phyloP scores from a whole-genome alignment of 2,888 invertebrate genomes.

The Druceiella hillmani region DNA sequence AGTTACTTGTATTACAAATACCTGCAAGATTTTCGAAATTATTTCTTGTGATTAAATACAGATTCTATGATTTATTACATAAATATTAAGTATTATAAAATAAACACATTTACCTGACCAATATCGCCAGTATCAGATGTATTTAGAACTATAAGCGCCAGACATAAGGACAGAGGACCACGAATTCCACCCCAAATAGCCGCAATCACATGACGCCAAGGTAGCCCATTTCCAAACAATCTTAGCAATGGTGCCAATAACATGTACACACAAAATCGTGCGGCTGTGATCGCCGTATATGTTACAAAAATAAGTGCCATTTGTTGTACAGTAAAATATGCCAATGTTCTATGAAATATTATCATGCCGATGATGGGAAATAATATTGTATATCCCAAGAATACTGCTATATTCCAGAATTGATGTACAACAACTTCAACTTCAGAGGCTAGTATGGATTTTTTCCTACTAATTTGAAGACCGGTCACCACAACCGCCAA shows the following conservation, averaged over 20 bases:
- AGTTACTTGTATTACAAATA: slow-evolving; percentile 52
- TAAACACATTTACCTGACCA: slow-evolving; percentile 31
- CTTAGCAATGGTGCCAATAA: slow-evolving; percentile 48
- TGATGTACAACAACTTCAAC: slow-evolving; percentile 36
- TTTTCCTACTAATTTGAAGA: slow-evolving; percentile 36
- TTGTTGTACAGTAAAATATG: slow-evolving; percentile 38
- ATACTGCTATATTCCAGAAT: slow-evolving; percentile 38
- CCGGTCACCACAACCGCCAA: slow-evolving; percentile 38
- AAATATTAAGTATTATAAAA: background rate
- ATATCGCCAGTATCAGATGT: slow-evolving; percentile 34
- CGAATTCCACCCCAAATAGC: slow-evolving; percentile 59
- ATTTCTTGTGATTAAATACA: no score
- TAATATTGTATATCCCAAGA: slow-evolving; percentile 49
- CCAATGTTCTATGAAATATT: slow-evolving; percentile 48
- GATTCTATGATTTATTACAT: slow-evolving; percentile 6
- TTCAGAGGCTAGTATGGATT: slow-evolving; percentile 38
- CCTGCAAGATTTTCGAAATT: no score
- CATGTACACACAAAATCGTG: slow-evolving; percentile 42
- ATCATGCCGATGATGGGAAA: slow-evolving; percentile 58
- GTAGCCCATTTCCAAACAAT: slow-evolving; percentile 52
- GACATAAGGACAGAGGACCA: slow-evolving; percentile 54
- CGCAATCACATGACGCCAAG: slow-evolving; percentile 52
- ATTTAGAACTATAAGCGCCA: slow-evolving; percentile 51
- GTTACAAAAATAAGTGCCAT: slow-evolving; percentile 40
- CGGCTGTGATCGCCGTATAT: slow-evolving; percentile 45